phyloP scores from a whole-genome alignment of 2,888 invertebrate species.

The Clanis bilineata region DNA sequence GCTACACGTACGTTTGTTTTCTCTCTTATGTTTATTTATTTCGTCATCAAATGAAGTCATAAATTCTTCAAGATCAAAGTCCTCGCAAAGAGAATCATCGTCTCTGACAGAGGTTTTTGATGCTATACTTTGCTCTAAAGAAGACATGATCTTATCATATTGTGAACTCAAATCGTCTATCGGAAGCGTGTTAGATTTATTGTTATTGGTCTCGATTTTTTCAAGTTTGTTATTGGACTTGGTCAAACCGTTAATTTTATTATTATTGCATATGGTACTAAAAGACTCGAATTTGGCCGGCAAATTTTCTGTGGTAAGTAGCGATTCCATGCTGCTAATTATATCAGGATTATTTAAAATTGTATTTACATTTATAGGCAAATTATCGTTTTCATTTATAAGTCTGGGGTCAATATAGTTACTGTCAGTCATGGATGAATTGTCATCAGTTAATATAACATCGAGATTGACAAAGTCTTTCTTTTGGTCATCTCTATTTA shows the following conservation, averaged over 20 bases:
- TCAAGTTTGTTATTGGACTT: conserved; percentile 42
- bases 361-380: conserved; percentile 82
- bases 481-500: conserved; percentile 64
- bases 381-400: conserved; percentile 87
- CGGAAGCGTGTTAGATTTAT: conserved; percentile 51
- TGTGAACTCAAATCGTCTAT: conserved; percentile 72
- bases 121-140: conserved; percentile 74
- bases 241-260: conserved; percentile 49
- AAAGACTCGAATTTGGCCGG: conserved; percentile 76
- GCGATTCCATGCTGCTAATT: conserved; percentile 78
- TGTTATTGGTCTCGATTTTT: conserved; percentile 50
- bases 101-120: conserved; percentile 74
- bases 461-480: conserved; percentile 77
- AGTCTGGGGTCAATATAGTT: conserved; percentile 82
- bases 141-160: conserved; percentile 79
- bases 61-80: conserved; percentile 85
- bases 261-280: conserved; percentile 56
- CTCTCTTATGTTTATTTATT: conserved; percentile 67
- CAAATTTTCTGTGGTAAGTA: conserved; percentile 75
- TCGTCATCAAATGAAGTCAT: conserved; percentile 86
- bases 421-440: conserved; percentile 75
- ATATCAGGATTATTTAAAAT: conserved; percentile 77
- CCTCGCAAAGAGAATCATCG: conserved; percentile 81
- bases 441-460: conserved; percentile 64
- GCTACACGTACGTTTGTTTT: conserved; percentile 73